Evolutionary conservation across 2,797 vertebrate species (phyloP).

Genomic region (Hyperoplus lanceolatus): DNA sequence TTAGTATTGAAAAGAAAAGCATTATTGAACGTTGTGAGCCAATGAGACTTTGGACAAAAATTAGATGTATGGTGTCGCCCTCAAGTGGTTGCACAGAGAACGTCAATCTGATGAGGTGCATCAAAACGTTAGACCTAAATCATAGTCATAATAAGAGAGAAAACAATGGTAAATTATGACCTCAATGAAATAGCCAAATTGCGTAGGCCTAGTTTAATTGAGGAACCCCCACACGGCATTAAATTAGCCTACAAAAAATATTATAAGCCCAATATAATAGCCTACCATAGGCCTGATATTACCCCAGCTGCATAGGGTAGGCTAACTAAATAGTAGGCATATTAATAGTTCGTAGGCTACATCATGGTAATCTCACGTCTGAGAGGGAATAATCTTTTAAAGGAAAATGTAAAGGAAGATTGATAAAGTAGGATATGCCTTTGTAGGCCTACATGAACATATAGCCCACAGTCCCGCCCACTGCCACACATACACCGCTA

Average conservation of each 20-base stretch:
- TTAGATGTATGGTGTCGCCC: slow-evolving; percentile 73
- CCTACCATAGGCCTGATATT: neutral
- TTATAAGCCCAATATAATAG: neutral
- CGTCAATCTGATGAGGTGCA: slow-evolving; percentile 8
- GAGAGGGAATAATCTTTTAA: neutral
- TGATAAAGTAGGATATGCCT: neutral
- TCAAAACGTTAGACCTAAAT: neutral
- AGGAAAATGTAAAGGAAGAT: neutral
- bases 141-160: neutral
- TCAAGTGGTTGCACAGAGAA: slow-evolving; percentile 64
- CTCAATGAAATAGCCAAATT: neutral
- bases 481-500: slow-evolving; percentile 47
- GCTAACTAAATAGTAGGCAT: neutral
- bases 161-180: neutral
- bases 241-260: neutral
- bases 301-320: neutral
- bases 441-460: no score
- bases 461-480: neutral
- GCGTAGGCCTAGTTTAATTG: no score
- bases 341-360: neutral
- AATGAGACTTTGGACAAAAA: slow-evolving; percentile 1
- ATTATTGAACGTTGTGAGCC: neutral
- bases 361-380: neutral
- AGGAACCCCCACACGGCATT: neutral
- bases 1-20: neutral